Evolutionary conservation across 2,797 vertebrate species (phyloP), one percentile per base, ranked within the genome.

Genomic region (Rhyacichthys aspro): DNA sequence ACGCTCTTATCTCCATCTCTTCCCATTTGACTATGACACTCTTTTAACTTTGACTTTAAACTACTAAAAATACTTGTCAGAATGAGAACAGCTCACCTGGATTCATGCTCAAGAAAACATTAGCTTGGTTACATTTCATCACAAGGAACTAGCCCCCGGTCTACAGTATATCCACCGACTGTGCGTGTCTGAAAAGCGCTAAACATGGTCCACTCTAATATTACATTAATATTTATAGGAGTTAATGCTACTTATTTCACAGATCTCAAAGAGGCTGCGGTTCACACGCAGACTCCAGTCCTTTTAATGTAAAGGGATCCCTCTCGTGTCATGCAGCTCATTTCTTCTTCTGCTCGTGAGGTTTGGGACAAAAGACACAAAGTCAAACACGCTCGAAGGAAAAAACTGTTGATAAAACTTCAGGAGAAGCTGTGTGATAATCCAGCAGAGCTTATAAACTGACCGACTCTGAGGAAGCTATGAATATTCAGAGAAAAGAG

Each of bases 211-310:
- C 56, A 16, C 33, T 36, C 56, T 18, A 9, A 61, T 57, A 19
- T 14, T n/a, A 1, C 68, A 70, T 76, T 19, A 63, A 70, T 76
- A 70, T 77, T 81, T 67, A 44, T 65, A 42, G 44, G 37, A 8
- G 10, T 37, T 67, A 67, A 80, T 70, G 47, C 16, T 14, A 60
- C 39, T 52, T 38, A 38, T 57, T 70, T 63, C 18, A 60, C 23
- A 33, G 39, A 9, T 41, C 55, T 66, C 43, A 9, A 18, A 36
- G 11, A 54, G 42, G 12, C 47, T 47, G 15, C 32, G 11, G 39
- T 52, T 67, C 15, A 18, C 55, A 37, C 12, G 45, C 14, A 49
- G 45, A 23, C 18, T 47, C 32, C 0, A 3, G 39, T 14, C 33
- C 38, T 43, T 32, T 42, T 11, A 3, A 44, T 32, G 18, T 18